These are phyloP conservation scores for Pseudococcus viburni DNA, from an alignment of 2,888 invertebrate species.

Conservation along the genomic window DNA sequence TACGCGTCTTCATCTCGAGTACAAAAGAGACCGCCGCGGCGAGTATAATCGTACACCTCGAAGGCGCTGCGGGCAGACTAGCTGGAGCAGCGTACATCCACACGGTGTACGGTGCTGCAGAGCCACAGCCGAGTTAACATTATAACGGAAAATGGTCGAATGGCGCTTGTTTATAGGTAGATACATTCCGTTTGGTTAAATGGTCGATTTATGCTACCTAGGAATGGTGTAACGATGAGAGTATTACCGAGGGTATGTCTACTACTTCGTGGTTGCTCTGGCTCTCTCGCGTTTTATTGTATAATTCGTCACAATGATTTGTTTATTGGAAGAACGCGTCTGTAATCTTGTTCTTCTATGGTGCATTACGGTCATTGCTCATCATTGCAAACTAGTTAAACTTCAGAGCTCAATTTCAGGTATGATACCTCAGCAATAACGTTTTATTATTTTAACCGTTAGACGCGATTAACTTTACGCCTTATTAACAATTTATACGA, in stretches of 20 bases:
- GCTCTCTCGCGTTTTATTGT: constrained; percentile 54
- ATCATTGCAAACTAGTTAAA: constrained; percentile 56
- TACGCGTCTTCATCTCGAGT: constrained; percentile 28
- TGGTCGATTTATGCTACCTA: constrained; percentile 29
- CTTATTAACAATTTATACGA: background rate
- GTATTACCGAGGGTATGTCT: constrained; percentile 62
- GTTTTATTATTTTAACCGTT: constrained; percentile 48
- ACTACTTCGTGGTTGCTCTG: constrained; percentile 53
- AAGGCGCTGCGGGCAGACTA: constrained; percentile 55
- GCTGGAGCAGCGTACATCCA: background rate
- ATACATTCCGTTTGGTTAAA: constrained; percentile 51
- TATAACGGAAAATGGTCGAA: constrained; percentile 57
- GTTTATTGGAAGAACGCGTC: constrained; percentile 60
- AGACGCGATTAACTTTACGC: constrained; percentile 40
- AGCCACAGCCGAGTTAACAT: constrained; percentile 42
- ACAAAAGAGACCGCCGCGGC: background rate
- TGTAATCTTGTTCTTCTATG: constrained; percentile 59
- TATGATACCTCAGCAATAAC: constrained; percentile 26
- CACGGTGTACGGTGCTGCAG: background rate
- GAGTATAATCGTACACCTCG: constrained; percentile 33
- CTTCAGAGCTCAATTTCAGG: constrained; percentile 52
- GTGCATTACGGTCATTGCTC: constrained; percentile 56
- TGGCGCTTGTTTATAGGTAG: constrained; percentile 51
- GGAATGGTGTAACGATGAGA: constrained; percentile 62
- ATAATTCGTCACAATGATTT: constrained; percentile 63